Percentiles rank a stretch among this genome's conserved stretches.
These are phyloP conservation scores for Pipra filicauda DNA, from an alignment of 2,113 vertebrate species.

Conservation along the genomic window DNA sequence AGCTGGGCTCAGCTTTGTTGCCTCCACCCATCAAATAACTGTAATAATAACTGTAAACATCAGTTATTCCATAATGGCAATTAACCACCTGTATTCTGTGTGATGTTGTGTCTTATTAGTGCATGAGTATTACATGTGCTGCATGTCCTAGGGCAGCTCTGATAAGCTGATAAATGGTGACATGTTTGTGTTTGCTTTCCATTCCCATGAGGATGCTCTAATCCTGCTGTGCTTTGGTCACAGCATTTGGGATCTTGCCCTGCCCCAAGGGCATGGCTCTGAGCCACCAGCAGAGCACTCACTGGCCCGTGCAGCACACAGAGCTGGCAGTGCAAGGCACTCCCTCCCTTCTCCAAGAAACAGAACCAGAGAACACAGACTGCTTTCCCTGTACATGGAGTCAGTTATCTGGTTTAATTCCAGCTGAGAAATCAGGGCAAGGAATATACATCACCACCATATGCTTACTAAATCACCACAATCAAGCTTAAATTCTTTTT, in stretches of 20 bases:
- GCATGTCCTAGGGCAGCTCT: not conserved
- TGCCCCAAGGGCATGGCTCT: not conserved
- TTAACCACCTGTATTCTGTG: not conserved
- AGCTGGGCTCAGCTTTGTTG: not conserved
- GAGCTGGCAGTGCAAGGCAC: not conserved
- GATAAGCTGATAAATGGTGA: not conserved
- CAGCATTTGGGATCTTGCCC: not conserved
- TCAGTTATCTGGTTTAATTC: not conserved
- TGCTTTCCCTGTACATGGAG: not conserved
- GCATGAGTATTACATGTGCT: not conserved
- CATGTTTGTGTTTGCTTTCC: not conserved
- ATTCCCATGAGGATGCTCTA: not conserved
- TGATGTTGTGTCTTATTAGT: not conserved
- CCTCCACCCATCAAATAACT: not conserved
- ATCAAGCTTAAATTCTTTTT: constrained; percentile 10
- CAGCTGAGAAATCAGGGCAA: not conserved
- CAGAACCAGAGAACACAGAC: not conserved
- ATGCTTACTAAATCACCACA: not conserved
- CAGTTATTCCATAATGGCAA: not conserved
- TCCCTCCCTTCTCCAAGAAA: not conserved
- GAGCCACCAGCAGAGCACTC: not conserved
- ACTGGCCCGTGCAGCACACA: fast-evolving
- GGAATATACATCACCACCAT: not conserved
- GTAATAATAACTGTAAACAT: not conserved
- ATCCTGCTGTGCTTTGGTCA: not conserved